phyloP scores from a whole-genome alignment of 2,888 invertebrate species.

The Polyploca ridens region DNA sequence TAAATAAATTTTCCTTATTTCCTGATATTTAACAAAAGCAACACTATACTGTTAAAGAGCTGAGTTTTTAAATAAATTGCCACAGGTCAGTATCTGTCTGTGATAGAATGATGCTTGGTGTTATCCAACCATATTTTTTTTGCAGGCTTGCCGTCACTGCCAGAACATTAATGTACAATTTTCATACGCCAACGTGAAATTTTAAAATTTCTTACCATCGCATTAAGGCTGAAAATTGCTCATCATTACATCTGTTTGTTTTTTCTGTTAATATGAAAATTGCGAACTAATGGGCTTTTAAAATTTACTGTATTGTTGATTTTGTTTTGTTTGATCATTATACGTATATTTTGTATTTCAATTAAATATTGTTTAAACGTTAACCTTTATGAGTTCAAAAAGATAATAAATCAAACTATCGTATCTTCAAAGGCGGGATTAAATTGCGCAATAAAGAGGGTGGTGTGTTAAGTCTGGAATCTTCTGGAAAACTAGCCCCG shows the following conservation, averaged over 20 bases:
- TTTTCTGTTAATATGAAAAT: not conserved
- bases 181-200: conserved; percentile 33
- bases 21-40: not conserved
- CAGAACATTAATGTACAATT: conserved; percentile 41
- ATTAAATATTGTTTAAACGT: not conserved
- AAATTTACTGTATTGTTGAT: conserved; percentile 8
- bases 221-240: conserved; percentile 17
- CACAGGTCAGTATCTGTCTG: conserved; percentile 42
- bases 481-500: conserved; percentile 66
- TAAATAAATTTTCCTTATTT: not conserved
- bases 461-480: conserved; percentile 57
- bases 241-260: not conserved
- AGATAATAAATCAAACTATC: conserved; percentile 22
- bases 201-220: conserved; percentile 31
- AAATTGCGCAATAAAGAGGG: conserved; percentile 58
- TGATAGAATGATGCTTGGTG: conserved; percentile 55
- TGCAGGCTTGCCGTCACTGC: conserved; percentile 47
- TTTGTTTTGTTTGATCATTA: not conserved
- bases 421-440: conserved; percentile 39
- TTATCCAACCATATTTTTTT: conserved; percentile 58
- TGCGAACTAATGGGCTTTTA: not conserved
- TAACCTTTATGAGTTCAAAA: not conserved
- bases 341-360: not conserved
- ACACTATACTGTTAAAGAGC: not conserved
- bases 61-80: conserved; percentile 19